Evolutionary conservation across 2,113 vertebrate genomes (phyloP).

Genomic region (Macrotus californicus): DNA sequence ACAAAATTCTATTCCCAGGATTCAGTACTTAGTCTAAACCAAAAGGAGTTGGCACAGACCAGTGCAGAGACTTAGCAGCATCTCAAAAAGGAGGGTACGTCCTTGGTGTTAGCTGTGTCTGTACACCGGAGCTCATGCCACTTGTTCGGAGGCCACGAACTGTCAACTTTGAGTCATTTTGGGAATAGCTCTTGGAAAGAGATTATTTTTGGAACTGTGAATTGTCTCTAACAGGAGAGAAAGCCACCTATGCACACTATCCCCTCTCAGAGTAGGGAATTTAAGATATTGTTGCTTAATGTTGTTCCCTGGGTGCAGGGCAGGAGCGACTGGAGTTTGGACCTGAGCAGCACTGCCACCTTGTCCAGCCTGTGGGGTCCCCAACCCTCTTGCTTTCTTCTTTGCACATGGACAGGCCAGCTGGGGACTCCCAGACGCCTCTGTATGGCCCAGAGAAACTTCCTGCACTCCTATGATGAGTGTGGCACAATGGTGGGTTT

Average conservation of each 20-base stretch:
- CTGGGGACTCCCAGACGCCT: not conserved
- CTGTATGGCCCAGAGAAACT: not conserved
- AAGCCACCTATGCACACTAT: not conserved
- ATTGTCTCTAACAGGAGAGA: not conserved
- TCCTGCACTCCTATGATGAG: not conserved
- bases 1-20: slow-evolving; percentile 26
- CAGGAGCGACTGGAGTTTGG: not conserved
- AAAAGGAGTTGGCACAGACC: not conserved
- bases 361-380: not conserved
- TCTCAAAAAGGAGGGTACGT: not conserved
- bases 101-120: not conserved
- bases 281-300: not conserved
- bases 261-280: not conserved
- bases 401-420: not conserved
- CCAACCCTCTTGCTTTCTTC: not conserved
- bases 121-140: not conserved
- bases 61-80: not conserved
- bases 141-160: not conserved
- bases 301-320: not conserved
- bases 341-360: not conserved
- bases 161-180: not conserved
- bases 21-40: not conserved
- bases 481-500: not conserved
- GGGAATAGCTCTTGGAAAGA: slow-evolving; percentile 13
- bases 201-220: not conserved